Evolutionary conservation across 2,888 invertebrate genomes (phyloP), one percentile per base, ranked within the genome.

Genomic region (Tipula vernalis): DNA sequence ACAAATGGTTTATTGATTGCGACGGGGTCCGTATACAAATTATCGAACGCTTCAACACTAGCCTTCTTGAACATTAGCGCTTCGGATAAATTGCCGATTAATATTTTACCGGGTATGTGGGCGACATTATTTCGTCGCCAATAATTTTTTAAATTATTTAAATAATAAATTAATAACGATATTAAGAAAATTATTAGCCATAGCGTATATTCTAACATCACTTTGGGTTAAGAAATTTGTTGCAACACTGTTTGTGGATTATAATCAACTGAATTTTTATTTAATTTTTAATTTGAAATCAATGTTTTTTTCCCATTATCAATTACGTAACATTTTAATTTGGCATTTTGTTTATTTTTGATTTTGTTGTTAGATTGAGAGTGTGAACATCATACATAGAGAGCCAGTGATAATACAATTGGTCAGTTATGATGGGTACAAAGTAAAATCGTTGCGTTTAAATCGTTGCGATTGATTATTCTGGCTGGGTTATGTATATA

Each of bases 21-120:
- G 5, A 5, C 12, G 4, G 83, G 36, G 5, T 3, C 88, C 4
- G 90, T 89, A 87, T 93, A 92, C 0, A 92, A 86, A 0, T 91
- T 89, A 5, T 90, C 90, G 0, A 92, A 87, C 71, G 90, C 90
- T 83, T 91, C 44, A 0, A 91, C 90, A 8, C 91, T 89, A 8
- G 90, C 89, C 36, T 88, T 89, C 71, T 89, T 89, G 28, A 90
- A 86, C 0, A 89, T 87, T 0, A 92, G 57, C 42, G 91, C 89
- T 0, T 91, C 89, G 42, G 87, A 88, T 0, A 92, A 90, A 87
- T 92, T 93, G 5, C 93, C 93, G 5, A 92, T 87, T n/a, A 93
- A 89, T 0, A 91, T 90, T 0, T 89, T 89, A 0, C 93, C 91
- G 10, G 90, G 86, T 1, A 92, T 87, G 87, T 90, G 91, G 1